Base-by-base conservation (phyloP, 2,797 vertebrate genomes). In the Pseudomugil tenellus region DNA sequence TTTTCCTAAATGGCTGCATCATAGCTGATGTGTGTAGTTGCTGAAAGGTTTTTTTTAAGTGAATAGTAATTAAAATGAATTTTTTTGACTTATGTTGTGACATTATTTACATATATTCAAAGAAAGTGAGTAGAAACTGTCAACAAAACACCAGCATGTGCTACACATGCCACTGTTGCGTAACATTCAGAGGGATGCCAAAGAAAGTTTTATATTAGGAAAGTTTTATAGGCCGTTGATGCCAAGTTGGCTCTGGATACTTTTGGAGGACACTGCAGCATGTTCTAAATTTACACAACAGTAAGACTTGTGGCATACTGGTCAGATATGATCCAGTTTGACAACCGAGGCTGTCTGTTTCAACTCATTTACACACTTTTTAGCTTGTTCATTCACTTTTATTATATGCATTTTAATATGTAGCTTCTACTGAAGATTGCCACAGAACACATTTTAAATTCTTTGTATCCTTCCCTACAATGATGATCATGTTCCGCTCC, bases 111-210 rank as follows among this genome's bases (percentile, higher is more conserved):
- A 31, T 3, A 63, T 12, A 21, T 21, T 55, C 51, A 57, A 46
- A 60, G 46, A 21, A 75, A 62, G 64, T 19, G 74, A 54, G 19
- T 51, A 46, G 29, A 67, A 70, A 67, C 39, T 76, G 59, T 70
- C 46, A 67, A 62, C 12, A 29, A 29, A 48, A 74, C 63, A 67
- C 13, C 2, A 31, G 5, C 31, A 59, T 72, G 56, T 63, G 52
- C 26, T 58, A 16, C 31, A 56, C 51, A 58, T 55, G 41, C 19
- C 19, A 1, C 28, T 32, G 13, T 89, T 85, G 75, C 28, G 31
- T 81, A 87, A 83, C 51, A 32, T 62, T 72, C 31, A 67, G 70
- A 63, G 58, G 64, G 6, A 3, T 6, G 2, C 48, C 32, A 19
- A 53, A 67, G 29, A 66, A n/a, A n/a, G n/a, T n/a, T n/a, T n/a